phyloP scores from a whole-genome alignment of 1,140 invertebrate species.

The Ladona fulva region DNA sequence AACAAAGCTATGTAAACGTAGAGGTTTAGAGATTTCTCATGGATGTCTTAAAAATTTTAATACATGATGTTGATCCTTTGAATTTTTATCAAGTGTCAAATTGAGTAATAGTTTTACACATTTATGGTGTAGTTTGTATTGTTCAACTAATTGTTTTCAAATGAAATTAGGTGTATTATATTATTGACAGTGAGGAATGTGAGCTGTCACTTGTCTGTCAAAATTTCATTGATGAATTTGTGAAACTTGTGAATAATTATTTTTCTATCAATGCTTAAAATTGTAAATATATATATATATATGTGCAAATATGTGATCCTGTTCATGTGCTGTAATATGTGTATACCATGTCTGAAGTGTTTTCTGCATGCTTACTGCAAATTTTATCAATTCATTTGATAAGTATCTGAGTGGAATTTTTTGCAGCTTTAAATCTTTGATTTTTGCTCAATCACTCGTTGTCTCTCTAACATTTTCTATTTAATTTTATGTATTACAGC shows the following conservation, averaged over 20 bases:
- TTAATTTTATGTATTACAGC: neutral
- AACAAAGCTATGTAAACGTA: neutral
- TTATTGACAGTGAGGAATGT: neutral
- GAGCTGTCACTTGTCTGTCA: neutral
- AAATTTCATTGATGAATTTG: neutral
- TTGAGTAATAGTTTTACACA: neutral
- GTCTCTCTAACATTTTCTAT: neutral
- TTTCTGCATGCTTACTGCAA: neutral
- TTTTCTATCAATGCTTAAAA: slow-evolving; percentile 5
- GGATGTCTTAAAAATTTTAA: slow-evolving; percentile 4
- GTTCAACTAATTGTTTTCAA: neutral
- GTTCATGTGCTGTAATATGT: slow-evolving; percentile 1
- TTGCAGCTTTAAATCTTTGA: neutral
- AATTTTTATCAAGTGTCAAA: neutral
- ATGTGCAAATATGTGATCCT: neutral
- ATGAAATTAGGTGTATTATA: neutral
- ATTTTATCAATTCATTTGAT: neutral
- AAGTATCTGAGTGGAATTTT: neutral
- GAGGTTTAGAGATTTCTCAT: neutral
- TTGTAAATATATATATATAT: neutral
- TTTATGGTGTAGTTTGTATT: neutral
- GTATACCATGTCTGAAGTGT: neutral
- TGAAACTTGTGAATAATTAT: slow-evolving; percentile 4
- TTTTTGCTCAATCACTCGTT: neutral
- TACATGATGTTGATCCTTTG: neutral